These are phyloP conservation scores for Pollenia amentaria DNA, from an alignment of 2,888 invertebrate species.

Conservation along the genomic window DNA sequence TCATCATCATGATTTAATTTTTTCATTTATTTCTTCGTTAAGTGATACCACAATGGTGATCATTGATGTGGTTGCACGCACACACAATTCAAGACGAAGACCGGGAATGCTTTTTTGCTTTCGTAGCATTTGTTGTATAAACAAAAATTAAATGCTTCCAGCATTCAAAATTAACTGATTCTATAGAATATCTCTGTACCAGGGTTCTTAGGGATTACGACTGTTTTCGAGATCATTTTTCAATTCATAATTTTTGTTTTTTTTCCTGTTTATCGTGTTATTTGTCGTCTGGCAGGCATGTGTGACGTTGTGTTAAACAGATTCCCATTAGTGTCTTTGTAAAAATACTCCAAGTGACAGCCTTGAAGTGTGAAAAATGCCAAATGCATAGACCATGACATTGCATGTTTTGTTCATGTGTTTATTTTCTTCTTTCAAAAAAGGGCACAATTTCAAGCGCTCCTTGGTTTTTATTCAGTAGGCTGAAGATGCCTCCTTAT, in stretches of 20 bases:
- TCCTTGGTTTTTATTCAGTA: neutral
- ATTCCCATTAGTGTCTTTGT: conserved; percentile 72
- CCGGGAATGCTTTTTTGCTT: neutral
- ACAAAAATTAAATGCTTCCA: conserved; percentile 36
- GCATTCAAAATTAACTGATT: conserved; percentile 38
- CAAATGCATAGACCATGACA: conserved; percentile 67
- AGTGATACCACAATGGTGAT: conserved; percentile 45
- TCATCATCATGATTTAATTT: conserved; percentile 40
- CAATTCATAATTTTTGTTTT: conserved; percentile 15
- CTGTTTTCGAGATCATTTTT: conserved; percentile 54
- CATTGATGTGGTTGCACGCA: conserved; percentile 65
- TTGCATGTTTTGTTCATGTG: conserved; percentile 58
- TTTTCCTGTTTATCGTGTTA: conserved; percentile 24
- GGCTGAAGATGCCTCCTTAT: neutral
- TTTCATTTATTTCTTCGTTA: conserved; percentile 55
- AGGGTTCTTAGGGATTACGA: conserved; percentile 1
- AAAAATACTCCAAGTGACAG: conserved; percentile 69
- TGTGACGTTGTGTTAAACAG: conserved; percentile 73
- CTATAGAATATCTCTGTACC: neutral
- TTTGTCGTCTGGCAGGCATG: conserved; percentile 69
- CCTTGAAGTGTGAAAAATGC: conserved; percentile 73
- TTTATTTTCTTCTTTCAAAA: conserved; percentile 8
- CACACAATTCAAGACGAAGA: neutral
- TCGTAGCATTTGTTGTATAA: conserved; percentile 18
- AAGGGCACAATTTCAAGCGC: conserved; percentile 11